Conservation (phyloP, 2,113 vertebrate species). For the Pomatorhinus ruficollis region DNA sequence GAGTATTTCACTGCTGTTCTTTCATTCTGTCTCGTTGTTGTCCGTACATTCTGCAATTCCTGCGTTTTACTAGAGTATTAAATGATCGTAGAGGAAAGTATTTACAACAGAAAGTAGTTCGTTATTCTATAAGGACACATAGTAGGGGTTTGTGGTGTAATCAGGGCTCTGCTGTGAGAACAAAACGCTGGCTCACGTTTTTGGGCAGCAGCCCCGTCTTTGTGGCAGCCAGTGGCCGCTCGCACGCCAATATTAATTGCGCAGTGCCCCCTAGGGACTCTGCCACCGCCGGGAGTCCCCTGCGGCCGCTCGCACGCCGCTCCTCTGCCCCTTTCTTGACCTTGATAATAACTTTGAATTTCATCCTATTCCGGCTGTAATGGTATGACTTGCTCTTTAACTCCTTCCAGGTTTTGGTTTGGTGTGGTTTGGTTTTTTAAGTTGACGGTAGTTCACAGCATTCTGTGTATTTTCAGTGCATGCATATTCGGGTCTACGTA, state of each 20-base stretch:
- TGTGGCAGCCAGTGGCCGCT: conserved; percentile 18
- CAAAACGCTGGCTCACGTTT: background rate
- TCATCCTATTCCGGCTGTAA: background rate
- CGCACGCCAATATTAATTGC: conserved; percentile 50
- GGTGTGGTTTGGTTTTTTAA: no score
- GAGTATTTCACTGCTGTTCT: background rate
- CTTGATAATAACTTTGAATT: background rate
- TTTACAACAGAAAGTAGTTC: background rate
- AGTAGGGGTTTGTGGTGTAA: background rate
- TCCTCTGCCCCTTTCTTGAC: background rate
- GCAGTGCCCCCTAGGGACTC: conserved; percentile 75
- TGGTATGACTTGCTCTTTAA: background rate
- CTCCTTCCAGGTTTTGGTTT: background rate
- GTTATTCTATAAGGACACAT: background rate
- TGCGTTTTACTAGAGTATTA: background rate
- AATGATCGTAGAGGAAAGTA: background rate
- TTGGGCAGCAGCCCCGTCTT: background rate
- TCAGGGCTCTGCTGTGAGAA: conserved; percentile 1
- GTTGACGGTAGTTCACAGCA: background rate
- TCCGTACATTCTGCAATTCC: background rate
- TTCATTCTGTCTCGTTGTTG: background rate
- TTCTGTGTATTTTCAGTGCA: background rate
- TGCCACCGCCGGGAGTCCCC: background rate
- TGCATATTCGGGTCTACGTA: rapidly evolving
- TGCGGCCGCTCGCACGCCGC: background rate